phyloP scores from a whole-genome alignment of 1,140 invertebrate genomes.

The Oryzaephilus surinamensis region DNA sequence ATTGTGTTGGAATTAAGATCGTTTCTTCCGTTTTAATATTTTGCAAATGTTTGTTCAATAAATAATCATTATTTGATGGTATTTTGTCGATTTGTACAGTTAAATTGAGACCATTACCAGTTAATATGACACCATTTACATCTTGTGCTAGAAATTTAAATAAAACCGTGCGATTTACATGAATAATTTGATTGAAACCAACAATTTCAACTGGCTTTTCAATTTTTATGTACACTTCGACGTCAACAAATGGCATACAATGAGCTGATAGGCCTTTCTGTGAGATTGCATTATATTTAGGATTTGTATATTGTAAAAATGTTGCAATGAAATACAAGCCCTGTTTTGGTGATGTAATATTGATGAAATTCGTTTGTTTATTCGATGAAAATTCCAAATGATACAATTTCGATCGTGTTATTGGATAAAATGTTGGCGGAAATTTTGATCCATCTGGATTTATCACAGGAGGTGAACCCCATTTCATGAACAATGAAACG shows the following conservation, averaged over 20 bases:
- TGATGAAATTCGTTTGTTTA: constrained; percentile 40
- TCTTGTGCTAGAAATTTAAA: constrained; percentile 38
- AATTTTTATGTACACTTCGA: constrained; percentile 15
- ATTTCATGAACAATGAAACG: constrained; percentile 54
- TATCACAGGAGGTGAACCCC: constrained; percentile 66
- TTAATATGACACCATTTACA: constrained; percentile 26
- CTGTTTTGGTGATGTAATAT: constrained; percentile 51
- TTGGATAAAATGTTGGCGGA: constrained; percentile 48
- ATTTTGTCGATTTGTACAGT: background rate
- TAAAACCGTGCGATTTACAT: constrained; percentile 14
- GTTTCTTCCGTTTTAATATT: constrained; percentile 29
- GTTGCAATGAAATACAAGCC: constrained; percentile 72
- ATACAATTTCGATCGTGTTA: constrained; percentile 33
- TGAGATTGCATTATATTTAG: constrained; percentile 53
- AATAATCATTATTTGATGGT: constrained; percentile 5
- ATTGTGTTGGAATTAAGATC: constrained; percentile 8
- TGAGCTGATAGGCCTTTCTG: constrained; percentile 49
- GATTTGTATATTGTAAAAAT: constrained; percentile 63
- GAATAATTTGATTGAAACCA: constrained; percentile 7
- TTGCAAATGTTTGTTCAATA: constrained; percentile 41
- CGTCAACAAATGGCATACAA: constrained; percentile 24
- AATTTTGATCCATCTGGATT: constrained; percentile 63
- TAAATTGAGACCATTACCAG: background rate
- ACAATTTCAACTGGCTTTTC: constrained; percentile 13
- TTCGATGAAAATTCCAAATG: constrained; percentile 40